Base-by-base conservation (phyloP, 2,113 vertebrate species). In the Arenaria interpres region DNA sequence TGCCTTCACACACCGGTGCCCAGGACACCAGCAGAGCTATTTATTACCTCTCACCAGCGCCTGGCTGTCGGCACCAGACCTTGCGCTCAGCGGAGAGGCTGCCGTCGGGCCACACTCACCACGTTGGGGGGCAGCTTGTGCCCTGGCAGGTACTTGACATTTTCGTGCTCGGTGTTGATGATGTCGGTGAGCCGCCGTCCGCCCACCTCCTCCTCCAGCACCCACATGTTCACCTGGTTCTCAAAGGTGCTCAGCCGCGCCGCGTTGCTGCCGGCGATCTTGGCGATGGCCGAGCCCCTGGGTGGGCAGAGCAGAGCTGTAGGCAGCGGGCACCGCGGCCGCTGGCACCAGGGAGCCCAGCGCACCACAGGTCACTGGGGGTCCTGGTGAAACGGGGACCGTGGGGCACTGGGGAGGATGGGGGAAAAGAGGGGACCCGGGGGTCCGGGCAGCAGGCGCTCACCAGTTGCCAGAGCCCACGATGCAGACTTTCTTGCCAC, bases 391-490 rank as follows among this genome's bases (percentile, higher is more conserved):
- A 21, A 30, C 0, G 12, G 45, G 74, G 28, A 46, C 57, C 12
- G 8, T 2, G 41, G 7, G 39, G 14, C 46, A 27, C 33, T 1
- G 35, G 67, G 64, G 27, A 51, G 35, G 25, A 21, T 4, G 12
- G 6, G 6, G 35, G 39, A 27, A 1, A 14, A 18, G 4, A 32
- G 12, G 74, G 41, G n/a, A 48, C 10, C 4, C 28, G 10, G 9
- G 43, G 10, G 68, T 3, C 25, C 22, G 4, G 14, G 33, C 43
- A 7, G 39, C 16, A 0, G 46, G 45, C 1, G 54, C 99, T 98
- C 97, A 99, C 99, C 99, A 99, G 98, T 99, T 99, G 81, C 99
- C 99, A 4, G 99, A 99, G 97, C 99, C 99, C 80, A 99, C 96
- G 96, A 99, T 93, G 97, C 99, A 99, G 81, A 99, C 97, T 96